A percentile compares a stretch with the other conserved stretches of the same genome.
Conservation (phyloP, 2,797 vertebrate species). For the Gorsachius magnificus region DNA sequence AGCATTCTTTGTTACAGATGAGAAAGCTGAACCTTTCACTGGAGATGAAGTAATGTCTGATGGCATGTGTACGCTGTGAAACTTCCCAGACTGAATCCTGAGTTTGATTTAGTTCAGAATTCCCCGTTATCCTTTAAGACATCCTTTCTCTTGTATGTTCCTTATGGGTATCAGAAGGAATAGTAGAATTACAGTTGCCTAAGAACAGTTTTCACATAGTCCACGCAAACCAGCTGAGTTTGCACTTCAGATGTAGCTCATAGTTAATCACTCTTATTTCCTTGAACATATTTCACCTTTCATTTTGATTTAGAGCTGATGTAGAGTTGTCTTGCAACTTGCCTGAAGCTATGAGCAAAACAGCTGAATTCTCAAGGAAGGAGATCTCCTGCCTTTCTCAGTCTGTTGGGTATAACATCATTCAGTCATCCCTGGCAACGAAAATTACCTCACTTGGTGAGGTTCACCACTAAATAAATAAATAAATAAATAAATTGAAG, state of each 20-base stretch:
- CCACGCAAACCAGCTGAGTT: not conserved
- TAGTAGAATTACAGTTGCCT: not conserved
- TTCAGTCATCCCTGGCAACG: not conserved
- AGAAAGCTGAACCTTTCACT: slow-evolving; percentile 28
- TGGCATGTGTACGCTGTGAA: not conserved
- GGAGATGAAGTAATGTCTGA: slow-evolving; percentile 56
- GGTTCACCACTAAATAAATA: not conserved
- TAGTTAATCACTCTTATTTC: not conserved
- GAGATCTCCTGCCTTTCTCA: not conserved
- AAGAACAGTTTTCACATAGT: not conserved
- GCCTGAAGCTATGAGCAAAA: not conserved
- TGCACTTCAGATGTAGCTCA: not conserved
- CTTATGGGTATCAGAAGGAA: not conserved
- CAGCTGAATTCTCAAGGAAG: not conserved
- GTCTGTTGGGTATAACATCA: not conserved
- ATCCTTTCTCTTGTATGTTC: not conserved
- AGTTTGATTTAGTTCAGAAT: not conserved
- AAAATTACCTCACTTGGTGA: not conserved
- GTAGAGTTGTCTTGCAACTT: not conserved
- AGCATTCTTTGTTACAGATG: slow-evolving; percentile 6
- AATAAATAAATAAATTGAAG: not conserved
- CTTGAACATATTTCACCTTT: not conserved
- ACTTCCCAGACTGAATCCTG: not conserved
- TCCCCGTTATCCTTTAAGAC: not conserved
- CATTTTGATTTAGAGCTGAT: not conserved